Percentiles rank a stretch among this genome's conserved stretches.
Evolutionary conservation across 2,888 invertebrate genomes (phyloP).

Genomic region (Drosophila silvestris): DNA sequence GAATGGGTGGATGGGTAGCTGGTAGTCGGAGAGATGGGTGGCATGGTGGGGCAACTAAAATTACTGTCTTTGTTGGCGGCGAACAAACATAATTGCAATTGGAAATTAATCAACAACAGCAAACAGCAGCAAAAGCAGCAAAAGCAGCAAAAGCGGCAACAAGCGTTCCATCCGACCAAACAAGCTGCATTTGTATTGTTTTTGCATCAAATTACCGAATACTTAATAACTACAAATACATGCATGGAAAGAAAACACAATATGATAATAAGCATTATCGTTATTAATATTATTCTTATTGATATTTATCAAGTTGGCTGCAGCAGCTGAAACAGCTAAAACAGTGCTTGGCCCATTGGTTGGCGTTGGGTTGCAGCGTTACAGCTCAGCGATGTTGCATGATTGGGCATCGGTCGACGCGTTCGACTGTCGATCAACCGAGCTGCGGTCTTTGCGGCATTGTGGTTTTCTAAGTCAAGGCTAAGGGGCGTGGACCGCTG

Average conservation of each 20-base stretch:
- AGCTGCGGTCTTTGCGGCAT: slow-evolving; percentile 62
- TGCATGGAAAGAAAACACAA: background rate
- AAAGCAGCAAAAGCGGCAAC: slow-evolving; percentile 11
- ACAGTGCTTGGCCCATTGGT: background rate
- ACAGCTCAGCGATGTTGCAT: slow-evolving; percentile 51
- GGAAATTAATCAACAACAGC: slow-evolving; percentile 57
- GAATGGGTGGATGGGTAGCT: slow-evolving; percentile 4
- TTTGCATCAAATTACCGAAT: slow-evolving; percentile 67
- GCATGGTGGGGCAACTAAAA: background rate
- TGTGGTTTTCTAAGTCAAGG: slow-evolving; percentile 72
- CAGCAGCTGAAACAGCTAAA: slow-evolving; percentile 20
- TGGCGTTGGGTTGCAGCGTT: slow-evolving; percentile 25
- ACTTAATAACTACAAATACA: slow-evolving; percentile 34
- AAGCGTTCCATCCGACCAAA: slow-evolving; percentile 50
- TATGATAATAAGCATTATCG: slow-evolving; percentile 38
- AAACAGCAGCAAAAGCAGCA: slow-evolving; percentile 17
- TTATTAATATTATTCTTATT: slow-evolving; percentile 37
- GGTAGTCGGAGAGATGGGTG: background rate
- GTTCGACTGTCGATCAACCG: slow-evolving; percentile 20
- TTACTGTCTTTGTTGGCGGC: slow-evolving; percentile 31
- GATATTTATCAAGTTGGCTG: slow-evolving; percentile 15
- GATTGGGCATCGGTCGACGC: slow-evolving; percentile 44
- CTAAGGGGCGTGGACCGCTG: slow-evolving; percentile 37
- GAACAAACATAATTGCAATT: slow-evolving; percentile 63
- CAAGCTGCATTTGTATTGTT: slow-evolving; percentile 39